Conservation (phyloP, 2,888 invertebrate species). For the Disparrhopalites patrizii region DNA sequence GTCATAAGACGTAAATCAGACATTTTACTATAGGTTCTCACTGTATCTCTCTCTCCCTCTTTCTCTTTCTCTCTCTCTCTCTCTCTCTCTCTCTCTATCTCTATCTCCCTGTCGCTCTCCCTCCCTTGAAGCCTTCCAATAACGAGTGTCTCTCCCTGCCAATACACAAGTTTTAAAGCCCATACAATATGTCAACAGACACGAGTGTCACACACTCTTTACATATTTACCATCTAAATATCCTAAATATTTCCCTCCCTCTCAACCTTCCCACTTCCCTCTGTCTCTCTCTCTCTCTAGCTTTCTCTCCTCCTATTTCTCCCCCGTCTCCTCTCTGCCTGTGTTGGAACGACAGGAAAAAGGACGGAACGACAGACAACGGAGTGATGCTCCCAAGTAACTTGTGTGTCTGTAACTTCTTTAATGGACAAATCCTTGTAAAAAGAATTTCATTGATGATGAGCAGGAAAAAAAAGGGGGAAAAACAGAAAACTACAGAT, state of each 20-base stretch:
- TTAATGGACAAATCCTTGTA: too few relatives aligned
- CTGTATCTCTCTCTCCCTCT: neutral
- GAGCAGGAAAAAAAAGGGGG: neutral
- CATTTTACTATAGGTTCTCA: constrained; percentile 1
- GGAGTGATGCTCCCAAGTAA: too few relatives aligned
- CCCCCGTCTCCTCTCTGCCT: neutral
- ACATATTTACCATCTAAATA: constrained; percentile 26
- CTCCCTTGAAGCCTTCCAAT: neutral
- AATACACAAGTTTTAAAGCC: constrained; percentile 1
- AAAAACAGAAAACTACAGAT: neutral
- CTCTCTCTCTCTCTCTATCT: neutral
- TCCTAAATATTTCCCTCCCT: constrained; percentile 14
- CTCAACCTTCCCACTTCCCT: neutral
- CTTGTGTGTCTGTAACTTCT: too few relatives aligned
- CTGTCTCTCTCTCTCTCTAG: neutral
- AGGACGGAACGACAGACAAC: too few relatives aligned
- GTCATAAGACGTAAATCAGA: constrained; percentile 11
- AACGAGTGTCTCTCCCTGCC: neutral
- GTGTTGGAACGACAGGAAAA: neutral
- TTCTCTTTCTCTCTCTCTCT: neutral
- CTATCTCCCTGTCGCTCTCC: neutral
- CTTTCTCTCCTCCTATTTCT: neutral
- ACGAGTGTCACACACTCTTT: constrained; percentile 24
- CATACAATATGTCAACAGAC: constrained; percentile 12
- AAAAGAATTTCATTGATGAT: too few relatives aligned